Evolutionary conservation across 2,888 invertebrate species (phyloP), one percentile per base, ranked within the genome.

Genomic region (Plagodis pulveraria): DNA sequence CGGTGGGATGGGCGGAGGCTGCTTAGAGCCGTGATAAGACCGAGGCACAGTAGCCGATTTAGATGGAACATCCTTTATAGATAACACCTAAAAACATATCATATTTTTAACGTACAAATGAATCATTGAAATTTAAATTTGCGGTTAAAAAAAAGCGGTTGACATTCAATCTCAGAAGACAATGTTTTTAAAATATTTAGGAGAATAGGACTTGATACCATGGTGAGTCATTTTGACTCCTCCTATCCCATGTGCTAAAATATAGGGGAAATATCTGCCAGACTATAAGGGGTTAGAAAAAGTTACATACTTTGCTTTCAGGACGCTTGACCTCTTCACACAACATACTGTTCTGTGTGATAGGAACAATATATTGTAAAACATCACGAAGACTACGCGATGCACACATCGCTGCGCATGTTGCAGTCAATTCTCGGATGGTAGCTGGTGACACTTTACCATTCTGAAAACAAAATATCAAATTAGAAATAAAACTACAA

Each of bases 331-430:
- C 70, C 12, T 87, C 87, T 11, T 72, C 72, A 5, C 63, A 56
- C 12, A 72, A 69, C 22, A 83, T 64, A 8, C 69, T 67, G 47
- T 67, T 77, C 62, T 91, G 89, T 0, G 91, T 89, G 7, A 89
- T 74, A 0, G 91, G 91, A 10, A 89, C 88, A 0, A 90, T 80
- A 64, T 88, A 87, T 41, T 91, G 87, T 53, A 92, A 66, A 0
- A 91, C 88, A 50, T 91, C 91, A 5, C 87, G 83, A 2, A 92
- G 74, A 55, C 84, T 90, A 2, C 84, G 81, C 0, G 89, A 84
- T 46, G 95, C 95, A 76, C 98, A 97, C 65, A 99, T 92, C 0
- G 98, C 96, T 45, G 97, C 97, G 63, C 98, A 93, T 4, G 98
- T 96, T 0, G 98, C 96, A 0, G 86, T 86, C 54, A 92, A 62